Conservation (phyloP, 2,113 vertebrate species). For the Lepidothrix coronata region DNA sequence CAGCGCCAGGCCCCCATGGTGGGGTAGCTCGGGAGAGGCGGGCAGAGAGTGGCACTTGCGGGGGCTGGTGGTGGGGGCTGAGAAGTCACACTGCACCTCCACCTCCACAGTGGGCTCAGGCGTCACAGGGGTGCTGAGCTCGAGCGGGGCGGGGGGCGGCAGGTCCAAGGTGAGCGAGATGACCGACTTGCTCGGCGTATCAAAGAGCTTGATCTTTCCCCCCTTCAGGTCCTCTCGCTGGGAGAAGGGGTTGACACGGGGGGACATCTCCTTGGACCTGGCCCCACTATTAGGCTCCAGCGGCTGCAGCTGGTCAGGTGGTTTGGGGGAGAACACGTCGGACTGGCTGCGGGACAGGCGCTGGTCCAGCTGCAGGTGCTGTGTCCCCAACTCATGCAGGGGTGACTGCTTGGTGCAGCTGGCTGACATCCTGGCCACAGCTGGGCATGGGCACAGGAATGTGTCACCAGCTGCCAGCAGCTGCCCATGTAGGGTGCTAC, state of each 20-base stretch:
- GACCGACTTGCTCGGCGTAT: constrained; percentile 88
- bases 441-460: background rate
- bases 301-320: background rate
- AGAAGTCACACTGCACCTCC: constrained; percentile 63
- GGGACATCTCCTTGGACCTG: constrained; percentile 65
- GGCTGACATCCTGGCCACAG: background rate
- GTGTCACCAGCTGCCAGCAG: background rate
- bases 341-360: constrained; percentile 86
- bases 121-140: constrained; percentile 60
- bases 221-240: constrained; percentile 89
- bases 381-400: background rate
- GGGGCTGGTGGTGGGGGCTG: background rate
- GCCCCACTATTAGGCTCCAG: constrained; percentile 23
- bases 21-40: constrained; percentile 81
- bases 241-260: constrained; percentile 90
- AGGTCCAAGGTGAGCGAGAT: constrained; percentile 85
- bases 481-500: rapidly evolving
- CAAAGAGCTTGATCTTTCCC: constrained; percentile 90
- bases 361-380: constrained; percentile 66
- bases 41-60: constrained; percentile 88
- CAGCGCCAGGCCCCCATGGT: constrained; percentile 36
- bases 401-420: background rate
- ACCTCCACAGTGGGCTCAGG: constrained; percentile 51
- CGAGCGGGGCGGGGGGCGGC: constrained; percentile 71
- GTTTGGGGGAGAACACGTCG: constrained; percentile 76